Base-by-base conservation (phyloP, 2,888 invertebrate genomes). In the Eurytoma adleriae region DNA sequence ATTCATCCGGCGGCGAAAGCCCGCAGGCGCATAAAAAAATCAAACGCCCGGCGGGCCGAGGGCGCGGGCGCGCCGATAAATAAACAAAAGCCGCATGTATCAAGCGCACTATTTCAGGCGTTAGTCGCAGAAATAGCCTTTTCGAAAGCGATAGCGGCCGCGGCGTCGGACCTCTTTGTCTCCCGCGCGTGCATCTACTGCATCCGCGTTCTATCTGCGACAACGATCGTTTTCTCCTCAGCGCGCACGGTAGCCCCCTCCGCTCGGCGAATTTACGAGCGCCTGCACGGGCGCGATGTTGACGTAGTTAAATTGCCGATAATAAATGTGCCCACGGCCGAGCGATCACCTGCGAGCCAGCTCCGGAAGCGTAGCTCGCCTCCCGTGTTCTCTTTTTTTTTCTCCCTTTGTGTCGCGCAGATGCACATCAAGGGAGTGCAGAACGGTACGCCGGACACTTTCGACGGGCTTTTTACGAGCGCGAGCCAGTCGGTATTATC, bases 231-330 rank as follows among this genome's bases (percentile, higher is more conserved):
- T 87, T 86, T 86, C 84, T 52, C 62, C 14, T 27, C 87, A 27
- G 24, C 18, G 68, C 18, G 67, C 56, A 68, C 74, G 74, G 79
- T 74, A 74, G 79, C 79, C 52, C 69, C 70, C 40, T 10, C 40
- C 40, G 10, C 40, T 10, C 40, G n/a, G 40, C 78, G 73, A 77
- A 79, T 85, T 86, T 85, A 85, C 86, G 85, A 85, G 83, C 86
- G 83, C 59, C 72, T 66, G 74, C 79, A 75, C 83, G 83, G 50
- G 62, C 72, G 83, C 86, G 87, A 87, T 87, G 87, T 87, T 86
- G 87, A 87, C 88, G 88, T 86, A 86, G 88, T 88, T 88, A 88
- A 89, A 89, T 88, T 86, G 87, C 86, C 86, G 87, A 88, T 89
- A 89, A 89, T 88, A 88, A 88, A 89, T 87, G 87, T 85, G 84